Base-by-base conservation (phyloP, 2,888 invertebrate genomes). In the Bedellia somnulentella region DNA sequence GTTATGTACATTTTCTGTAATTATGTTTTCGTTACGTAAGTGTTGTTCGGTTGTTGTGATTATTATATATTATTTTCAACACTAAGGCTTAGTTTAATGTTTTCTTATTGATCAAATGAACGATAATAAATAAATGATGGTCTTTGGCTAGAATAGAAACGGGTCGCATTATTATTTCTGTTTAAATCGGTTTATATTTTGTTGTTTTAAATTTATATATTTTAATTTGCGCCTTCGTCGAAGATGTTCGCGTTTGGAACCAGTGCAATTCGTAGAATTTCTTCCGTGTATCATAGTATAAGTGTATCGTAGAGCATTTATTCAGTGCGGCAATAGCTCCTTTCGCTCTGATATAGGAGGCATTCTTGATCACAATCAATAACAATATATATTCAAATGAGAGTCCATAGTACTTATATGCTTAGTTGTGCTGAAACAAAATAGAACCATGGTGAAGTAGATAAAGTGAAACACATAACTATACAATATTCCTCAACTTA, bases 11-110 rank as follows among this genome's bases (percentile, higher is more conserved):
- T 73, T 73, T 68, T 73, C 71, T 73, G 64, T 68, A 73, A 66
- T 68, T 68, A 66, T 63, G 18, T 28, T 31, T 61, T 67, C 58
- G 67, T 71, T 67, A 62, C 58, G 51, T 75, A 75, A 71, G 75
- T 75, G 75, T 75, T 75, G 73, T 73, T 75, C 73, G 73, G 75
- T 75, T 75, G 75, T 75, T 75, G 75, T 75, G 75, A 75, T 75
- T 71, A 60, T 70, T 67, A 30, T 18, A 18, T 6, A n/a, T 66
- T 54, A 52, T 62, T 63, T 62, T 63, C 56, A 59, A 57, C 61
- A 44, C 49, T 57, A 45, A 41, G 44, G 50, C 59, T 60, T 62
- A 29, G 18, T 27, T 30, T 30, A 57, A 60, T 63, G 63, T 64
- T 67, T 46, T 61, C 57, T 52, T 57, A 57, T 53, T 45, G 47